These are phyloP conservation scores for Phrynocephalus vlangalii DNA, from an alignment of 2,797 vertebrate species.

Conservation along the genomic window DNA sequence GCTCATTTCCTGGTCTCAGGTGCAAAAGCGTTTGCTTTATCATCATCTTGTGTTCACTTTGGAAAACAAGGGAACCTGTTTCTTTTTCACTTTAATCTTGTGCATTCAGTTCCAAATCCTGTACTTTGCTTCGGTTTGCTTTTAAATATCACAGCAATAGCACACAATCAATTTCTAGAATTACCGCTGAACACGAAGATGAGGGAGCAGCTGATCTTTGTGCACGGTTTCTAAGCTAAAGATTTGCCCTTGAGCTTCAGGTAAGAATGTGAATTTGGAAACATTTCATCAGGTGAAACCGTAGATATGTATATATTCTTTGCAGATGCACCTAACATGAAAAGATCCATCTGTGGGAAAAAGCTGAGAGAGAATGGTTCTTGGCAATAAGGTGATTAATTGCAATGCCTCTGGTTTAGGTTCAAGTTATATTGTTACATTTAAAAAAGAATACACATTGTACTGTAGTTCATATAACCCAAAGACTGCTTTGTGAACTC, in stretches of 20 bases:
- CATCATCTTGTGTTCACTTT: neutral
- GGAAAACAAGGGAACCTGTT: neutral
- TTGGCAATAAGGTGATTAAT: conserved; percentile 71
- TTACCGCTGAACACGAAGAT: neutral
- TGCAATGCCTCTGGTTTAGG: conserved; percentile 55
- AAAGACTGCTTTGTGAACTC: conserved; percentile 60
- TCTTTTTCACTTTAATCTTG: neutral
- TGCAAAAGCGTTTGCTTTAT: neutral
- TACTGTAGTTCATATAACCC: conserved; percentile 65
- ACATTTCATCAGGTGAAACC: conserved; percentile 56
- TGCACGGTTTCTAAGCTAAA: conserved; percentile 59
- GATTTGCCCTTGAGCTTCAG: conserved; percentile 43
- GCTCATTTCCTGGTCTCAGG: neutral
- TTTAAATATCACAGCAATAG: conserved; percentile 10
- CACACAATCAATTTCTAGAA: conserved; percentile 45
- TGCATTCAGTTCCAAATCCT: neutral
- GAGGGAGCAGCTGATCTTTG: conserved; percentile 34
- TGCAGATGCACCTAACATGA: conserved; percentile 52
- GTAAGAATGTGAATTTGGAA: conserved; percentile 62
- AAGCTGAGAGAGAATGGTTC: conserved; percentile 60
- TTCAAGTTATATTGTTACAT: conserved; percentile 69
- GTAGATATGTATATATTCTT: conserved; percentile 24
- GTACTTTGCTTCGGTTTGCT: neutral
- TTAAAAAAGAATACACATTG: conserved; percentile 38
- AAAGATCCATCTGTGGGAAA: conserved; percentile 69